phyloP scores from a whole-genome alignment of 2,888 invertebrate genomes.

The Stramonita haemastoma region DNA sequence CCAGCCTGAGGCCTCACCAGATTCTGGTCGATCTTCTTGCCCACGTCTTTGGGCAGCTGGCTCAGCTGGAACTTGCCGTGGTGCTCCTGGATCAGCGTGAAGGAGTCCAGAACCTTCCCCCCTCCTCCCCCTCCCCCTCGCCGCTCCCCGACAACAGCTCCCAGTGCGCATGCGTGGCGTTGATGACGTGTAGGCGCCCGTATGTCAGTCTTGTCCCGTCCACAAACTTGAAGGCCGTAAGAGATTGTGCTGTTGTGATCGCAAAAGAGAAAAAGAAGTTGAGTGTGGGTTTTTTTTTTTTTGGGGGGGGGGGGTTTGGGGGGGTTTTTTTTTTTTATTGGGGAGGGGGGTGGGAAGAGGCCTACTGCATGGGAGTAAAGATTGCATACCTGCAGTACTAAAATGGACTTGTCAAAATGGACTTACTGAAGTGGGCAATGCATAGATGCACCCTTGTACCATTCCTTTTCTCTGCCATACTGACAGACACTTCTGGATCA shows the following conservation, averaged over 20 bases:
- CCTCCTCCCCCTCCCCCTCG: slow-evolving; percentile 32
- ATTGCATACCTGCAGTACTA: too few species aligned
- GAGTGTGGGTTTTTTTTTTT: too few species aligned
- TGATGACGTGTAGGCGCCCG: slow-evolving; percentile 61
- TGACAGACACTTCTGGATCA: too few species aligned
- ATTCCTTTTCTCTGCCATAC: too few species aligned
- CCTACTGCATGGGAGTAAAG: too few species aligned
- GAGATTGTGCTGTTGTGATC: not conserved
- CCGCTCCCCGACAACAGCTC: slow-evolving; percentile 53
- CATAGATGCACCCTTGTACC: too few species aligned
- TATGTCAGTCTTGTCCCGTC: slow-evolving; percentile 57
- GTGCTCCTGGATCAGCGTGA: slow-evolving; percentile 59
- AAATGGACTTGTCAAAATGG: too few species aligned
- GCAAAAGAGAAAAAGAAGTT: too few species aligned
- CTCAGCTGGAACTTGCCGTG: slow-evolving; percentile 61
- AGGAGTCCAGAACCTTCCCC: slow-evolving; percentile 58
- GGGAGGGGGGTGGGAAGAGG: too few species aligned
- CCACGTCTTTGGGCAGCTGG: slow-evolving; percentile 45
- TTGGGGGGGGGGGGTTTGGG: too few species aligned
- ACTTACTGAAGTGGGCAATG: too few species aligned
- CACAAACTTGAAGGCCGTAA: slow-evolving; percentile 60
- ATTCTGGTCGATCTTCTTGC: slow-evolving; percentile 36
- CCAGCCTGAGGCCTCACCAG: slow-evolving; percentile 38
- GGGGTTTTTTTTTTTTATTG: too few species aligned
- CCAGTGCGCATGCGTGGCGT: slow-evolving; percentile 61